A percentile compares a stretch with the other conserved stretches of the same genome.
Conservation (phyloP, 2,888 invertebrate genomes). For the Patella depressa region DNA sequence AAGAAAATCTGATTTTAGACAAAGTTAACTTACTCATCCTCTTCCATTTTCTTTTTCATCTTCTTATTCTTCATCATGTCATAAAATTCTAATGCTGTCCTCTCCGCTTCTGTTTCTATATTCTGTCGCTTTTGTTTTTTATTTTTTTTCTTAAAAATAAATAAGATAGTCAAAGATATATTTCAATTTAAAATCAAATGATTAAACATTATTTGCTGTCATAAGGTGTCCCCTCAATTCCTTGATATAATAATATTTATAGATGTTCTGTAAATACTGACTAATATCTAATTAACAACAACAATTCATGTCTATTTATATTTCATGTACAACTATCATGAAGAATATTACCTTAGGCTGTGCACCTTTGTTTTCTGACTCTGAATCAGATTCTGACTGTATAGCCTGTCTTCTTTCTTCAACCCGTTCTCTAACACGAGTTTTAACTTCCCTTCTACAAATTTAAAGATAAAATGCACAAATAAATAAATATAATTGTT, state of each 20-base stretch:
- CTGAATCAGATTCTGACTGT: background rate
- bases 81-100: slow-evolving; percentile 60
- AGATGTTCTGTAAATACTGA: background rate
- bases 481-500: too few species aligned
- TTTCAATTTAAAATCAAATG: too few species aligned
- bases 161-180: too few species aligned
- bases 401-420: background rate
- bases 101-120: slow-evolving; percentile 62
- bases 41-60: slow-evolving; percentile 1
- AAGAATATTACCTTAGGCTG: background rate
- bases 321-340: background rate
- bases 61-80: slow-evolving; percentile 51
- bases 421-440: background rate
- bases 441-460: background rate
- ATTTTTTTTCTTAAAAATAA: too few species aligned
- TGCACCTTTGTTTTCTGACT: background rate
- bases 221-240: too few species aligned
- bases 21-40: slow-evolving; percentile 51
- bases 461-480: background rate
- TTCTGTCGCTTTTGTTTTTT: slow-evolving; percentile 33
- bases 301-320: slow-evolving; percentile 18
- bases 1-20: too few species aligned
- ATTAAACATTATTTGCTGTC: too few species aligned
- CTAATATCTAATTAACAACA: slow-evolving; percentile 7
- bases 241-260: background rate